Conservation (phyloP, 2,113 vertebrate genomes). For the Murina feae region DNA sequence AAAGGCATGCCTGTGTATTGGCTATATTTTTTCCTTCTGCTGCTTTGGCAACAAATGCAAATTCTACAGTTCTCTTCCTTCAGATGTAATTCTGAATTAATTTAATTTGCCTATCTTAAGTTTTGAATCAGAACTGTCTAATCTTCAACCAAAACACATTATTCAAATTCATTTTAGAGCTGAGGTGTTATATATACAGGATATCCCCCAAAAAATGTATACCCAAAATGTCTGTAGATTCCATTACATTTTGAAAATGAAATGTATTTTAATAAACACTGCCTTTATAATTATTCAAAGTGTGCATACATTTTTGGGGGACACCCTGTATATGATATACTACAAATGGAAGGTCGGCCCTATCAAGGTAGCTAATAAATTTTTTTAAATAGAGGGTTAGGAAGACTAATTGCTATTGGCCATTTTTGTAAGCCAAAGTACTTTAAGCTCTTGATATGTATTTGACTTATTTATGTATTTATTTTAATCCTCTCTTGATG, state of each 20-base stretch:
- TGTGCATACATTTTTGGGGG: too few relatives aligned
- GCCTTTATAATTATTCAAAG: too few relatives aligned
- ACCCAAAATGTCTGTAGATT: too few relatives aligned
- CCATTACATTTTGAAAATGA: too few relatives aligned
- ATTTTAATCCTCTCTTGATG: not conserved
- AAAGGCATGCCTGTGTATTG: not conserved
- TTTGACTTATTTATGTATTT: not conserved
- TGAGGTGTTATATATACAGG: not conserved
- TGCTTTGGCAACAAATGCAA: not conserved
- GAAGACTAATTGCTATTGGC: not conserved
- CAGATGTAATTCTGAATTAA: not conserved
- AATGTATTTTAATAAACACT: too few relatives aligned
- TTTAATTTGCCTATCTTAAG: not conserved
- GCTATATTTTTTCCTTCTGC: not conserved
- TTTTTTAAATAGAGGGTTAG: not conserved
- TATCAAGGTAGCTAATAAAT: not conserved
- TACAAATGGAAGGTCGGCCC: not conserved
- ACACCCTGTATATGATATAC: not conserved
- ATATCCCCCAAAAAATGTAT: too few relatives aligned
- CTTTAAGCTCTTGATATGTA: not conserved
- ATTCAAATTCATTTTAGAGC: not conserved
- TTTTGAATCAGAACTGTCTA: not conserved
- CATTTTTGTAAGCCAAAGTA: constrained; percentile 6
- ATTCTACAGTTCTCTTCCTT: not conserved
- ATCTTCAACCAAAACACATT: not conserved